These are phyloP conservation scores for Agrenia bidenticulata DNA, from an alignment of 2,888 invertebrate genomes.

Conservation along the genomic window DNA sequence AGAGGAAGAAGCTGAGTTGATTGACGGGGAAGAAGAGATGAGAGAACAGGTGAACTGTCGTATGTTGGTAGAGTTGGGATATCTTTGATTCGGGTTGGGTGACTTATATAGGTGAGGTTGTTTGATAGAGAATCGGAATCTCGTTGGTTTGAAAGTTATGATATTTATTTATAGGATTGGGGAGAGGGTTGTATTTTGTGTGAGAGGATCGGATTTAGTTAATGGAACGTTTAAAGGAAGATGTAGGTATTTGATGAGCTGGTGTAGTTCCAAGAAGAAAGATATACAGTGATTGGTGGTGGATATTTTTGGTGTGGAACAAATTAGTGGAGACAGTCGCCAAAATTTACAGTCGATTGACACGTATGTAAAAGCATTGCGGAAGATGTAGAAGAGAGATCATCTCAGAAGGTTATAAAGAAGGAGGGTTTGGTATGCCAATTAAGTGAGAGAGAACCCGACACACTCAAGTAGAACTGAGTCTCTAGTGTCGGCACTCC, in stretches of 20 bases:
- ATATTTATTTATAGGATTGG: conserved; percentile 12
- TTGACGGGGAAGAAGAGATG: too few relatives aligned
- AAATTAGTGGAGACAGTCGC: conserved; percentile 54
- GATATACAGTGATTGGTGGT: conserved; percentile 53
- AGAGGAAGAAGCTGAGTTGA: too few relatives aligned
- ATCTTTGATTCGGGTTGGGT: too few relatives aligned
- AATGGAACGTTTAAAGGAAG: conserved; percentile 50
- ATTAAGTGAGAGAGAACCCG: conserved; percentile 48
- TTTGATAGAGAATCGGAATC: background rate
- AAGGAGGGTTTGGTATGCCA: conserved; percentile 53
- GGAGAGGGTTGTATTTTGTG: conserved; percentile 14
- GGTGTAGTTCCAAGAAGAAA: conserved; percentile 53
- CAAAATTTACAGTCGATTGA: conserved; percentile 54
- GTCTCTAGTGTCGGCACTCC: conserved; percentile 47
- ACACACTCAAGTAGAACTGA: conserved; percentile 51
- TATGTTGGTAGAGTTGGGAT: background rate
- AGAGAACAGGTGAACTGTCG: background rate
- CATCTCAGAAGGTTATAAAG: conserved; percentile 35
- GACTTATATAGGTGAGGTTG: too few relatives aligned
- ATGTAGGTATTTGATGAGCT: conserved; percentile 52
- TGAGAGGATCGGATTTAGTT: conserved; percentile 42
- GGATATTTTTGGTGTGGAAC: conserved; percentile 54
- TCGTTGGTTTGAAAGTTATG: conserved; percentile 9
- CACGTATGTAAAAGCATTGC: conserved; percentile 50
- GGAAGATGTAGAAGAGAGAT: conserved; percentile 34